Evolutionary conservation across 2,888 invertebrate genomes (phyloP).

Genomic region (Ophion ventricosus): DNA sequence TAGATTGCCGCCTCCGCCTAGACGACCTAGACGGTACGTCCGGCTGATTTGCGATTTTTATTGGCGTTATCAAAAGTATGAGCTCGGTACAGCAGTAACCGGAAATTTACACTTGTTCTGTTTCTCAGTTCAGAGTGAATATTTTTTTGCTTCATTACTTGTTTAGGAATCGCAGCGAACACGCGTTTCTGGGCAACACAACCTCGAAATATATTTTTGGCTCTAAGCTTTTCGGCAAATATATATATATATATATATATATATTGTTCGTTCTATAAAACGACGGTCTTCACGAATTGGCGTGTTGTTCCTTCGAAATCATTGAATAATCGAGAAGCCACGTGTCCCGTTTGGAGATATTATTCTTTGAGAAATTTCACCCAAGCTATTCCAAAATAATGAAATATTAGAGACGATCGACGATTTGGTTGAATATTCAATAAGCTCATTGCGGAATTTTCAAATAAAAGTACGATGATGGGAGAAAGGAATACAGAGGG

Average conservation of each 20-base stretch:
- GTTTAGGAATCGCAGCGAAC: background rate
- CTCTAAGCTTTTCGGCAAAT: slow-evolving; percentile 16
- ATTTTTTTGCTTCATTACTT: background rate
- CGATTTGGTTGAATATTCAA: background rate
- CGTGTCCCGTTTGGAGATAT: background rate
- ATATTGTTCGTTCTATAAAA: background rate
- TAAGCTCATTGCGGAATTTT: too few species aligned
- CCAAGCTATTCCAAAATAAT: background rate
- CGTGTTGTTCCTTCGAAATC: background rate
- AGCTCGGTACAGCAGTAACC: background rate
- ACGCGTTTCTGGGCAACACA: slow-evolving; percentile 7
- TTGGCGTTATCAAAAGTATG: slow-evolving; percentile 24
- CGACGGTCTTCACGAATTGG: background rate
- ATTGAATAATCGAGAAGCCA: background rate
- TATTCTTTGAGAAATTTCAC: background rate
- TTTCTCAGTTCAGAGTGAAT: background rate
- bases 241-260: background rate
- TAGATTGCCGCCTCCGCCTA: slow-evolving; percentile 33
- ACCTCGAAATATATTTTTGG: slow-evolving; percentile 50
- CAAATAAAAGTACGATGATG: too few species aligned
- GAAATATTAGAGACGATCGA: background rate
- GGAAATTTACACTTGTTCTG: background rate
- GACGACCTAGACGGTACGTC: slow-evolving; percentile 48
- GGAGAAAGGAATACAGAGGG: too few species aligned
- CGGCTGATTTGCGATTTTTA: slow-evolving; percentile 36